Conservation (phyloP, 2,797 vertebrate genomes). For the Pteronotus mesoamericanus region DNA sequence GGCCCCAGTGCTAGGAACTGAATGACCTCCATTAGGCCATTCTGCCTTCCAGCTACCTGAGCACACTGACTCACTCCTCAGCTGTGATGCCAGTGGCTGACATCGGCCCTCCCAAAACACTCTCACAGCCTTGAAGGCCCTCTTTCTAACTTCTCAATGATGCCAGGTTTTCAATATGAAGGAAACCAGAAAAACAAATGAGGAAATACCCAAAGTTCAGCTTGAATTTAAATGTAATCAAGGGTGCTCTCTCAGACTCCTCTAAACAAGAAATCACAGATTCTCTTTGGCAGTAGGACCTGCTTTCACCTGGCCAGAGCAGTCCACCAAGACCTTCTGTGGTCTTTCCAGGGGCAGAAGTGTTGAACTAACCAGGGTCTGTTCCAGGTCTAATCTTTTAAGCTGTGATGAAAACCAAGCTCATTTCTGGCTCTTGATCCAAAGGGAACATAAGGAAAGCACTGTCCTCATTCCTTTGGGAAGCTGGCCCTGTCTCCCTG, state of each 20-base stretch:
- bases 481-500: conserved; percentile 5
- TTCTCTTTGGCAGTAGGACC: not conserved
- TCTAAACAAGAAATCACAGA: not conserved
- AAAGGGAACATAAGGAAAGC: not conserved
- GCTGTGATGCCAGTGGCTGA: fast-evolving
- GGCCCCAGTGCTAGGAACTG: fast-evolving
- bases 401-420: conserved; percentile 54
- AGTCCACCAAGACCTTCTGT: not conserved
- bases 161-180: not conserved
- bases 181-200: not conserved
- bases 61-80: not conserved
- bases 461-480: not conserved
- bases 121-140: not conserved
- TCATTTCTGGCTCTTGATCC: not conserved
- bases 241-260: not conserved
- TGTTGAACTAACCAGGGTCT: not conserved
- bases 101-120: not conserved
- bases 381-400: conserved; percentile 43
- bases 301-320: not conserved
- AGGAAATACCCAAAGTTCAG: not conserved
- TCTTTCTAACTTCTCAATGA: not conserved
- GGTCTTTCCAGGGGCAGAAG: not conserved
- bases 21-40: not conserved
- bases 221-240: not conserved
- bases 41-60: not conserved